phyloP scores from a whole-genome alignment of 2,888 invertebrate species.

The Ethmia dodecea region DNA sequence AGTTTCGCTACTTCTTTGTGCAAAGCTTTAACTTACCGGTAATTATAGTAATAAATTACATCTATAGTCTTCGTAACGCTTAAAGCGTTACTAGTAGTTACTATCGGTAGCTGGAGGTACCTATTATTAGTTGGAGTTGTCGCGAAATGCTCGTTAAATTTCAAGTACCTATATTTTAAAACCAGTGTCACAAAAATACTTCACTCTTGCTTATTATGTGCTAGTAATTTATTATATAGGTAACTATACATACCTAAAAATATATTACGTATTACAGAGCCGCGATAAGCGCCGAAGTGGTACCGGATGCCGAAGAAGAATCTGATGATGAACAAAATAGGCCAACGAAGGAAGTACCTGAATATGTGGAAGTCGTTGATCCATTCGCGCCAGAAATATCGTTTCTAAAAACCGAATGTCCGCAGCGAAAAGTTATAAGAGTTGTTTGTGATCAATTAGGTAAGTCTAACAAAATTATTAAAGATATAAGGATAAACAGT shows the following conservation, averaged over 20 bases:
- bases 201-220: no score
- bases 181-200: no score
- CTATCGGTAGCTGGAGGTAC: no score
- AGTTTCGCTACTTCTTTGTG: constrained; percentile 89
- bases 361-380: constrained; percentile 90
- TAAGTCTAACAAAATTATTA: no score
- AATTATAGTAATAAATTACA: constrained; percentile 17
- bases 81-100: no score
- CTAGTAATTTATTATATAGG: no score
- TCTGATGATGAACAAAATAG: constrained; percentile 71
- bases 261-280: constrained; percentile 76
- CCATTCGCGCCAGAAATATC: constrained; percentile 89
- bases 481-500: no score
- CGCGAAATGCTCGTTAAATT: no score
- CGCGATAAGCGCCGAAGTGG: constrained; percentile 82
- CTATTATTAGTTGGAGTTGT: no score
- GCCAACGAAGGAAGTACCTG: constrained; percentile 38
- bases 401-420: constrained; percentile 87
- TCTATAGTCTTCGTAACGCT: no score
- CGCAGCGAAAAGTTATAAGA: constrained; percentile 85
- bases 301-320: constrained; percentile 80
- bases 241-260: no score
- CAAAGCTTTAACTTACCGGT: constrained; percentile 87
- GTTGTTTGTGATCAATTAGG: constrained; percentile 87
- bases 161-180: no score